Evolutionary conservation across 2,797 vertebrate genomes (phyloP), one percentile per base, ranked within the genome.

Genomic region (Sebastes diploproa): DNA sequence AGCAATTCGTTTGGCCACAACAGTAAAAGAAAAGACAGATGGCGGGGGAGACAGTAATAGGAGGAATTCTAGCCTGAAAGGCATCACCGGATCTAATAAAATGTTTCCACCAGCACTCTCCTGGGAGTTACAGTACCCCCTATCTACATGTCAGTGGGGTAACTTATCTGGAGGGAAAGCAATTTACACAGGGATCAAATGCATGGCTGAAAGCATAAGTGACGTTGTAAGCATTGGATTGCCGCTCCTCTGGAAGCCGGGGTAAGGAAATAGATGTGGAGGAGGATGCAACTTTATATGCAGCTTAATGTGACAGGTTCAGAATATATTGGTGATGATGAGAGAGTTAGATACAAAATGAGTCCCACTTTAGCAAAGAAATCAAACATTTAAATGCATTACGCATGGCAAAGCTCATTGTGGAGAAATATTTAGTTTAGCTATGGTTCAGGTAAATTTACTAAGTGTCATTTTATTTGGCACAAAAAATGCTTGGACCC

Each of bases 151-250:
- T 93, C 92, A 92, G 92, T 22, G 86, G 86, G 90, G 91, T 91
- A 94, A 95, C 91, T 91, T 92, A 93, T 93, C 93, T 91, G 89
- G 91, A 87, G 86, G 84, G 88, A 90, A 93, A 91, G 93, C 92
- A 93, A 95, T 94, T 94, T 95, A 93, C 89, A 89, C 93, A 92
- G 88, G 93, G 89, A 95, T 94, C 92, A 94, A 93, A 93, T 91
- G 87, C 88, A 92, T 66, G 86, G 88, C 91, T 93, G 89, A 92
- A 92, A 93, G 90, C 91, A 88, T 80, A 90, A 92, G 92, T 89
- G 92, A 90, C 90, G 77, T 79, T 83, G 88, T 75, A 73, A 89
- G 92, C 89, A 87, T 87, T 74, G 85, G 83, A 86, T 88, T 90
- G 85, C 84, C 10, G 74, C 85, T 89, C 82, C 32, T 87, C 79